phyloP scores from a whole-genome alignment of 1,140 invertebrate species.

The Eciton burchellii region DNA sequence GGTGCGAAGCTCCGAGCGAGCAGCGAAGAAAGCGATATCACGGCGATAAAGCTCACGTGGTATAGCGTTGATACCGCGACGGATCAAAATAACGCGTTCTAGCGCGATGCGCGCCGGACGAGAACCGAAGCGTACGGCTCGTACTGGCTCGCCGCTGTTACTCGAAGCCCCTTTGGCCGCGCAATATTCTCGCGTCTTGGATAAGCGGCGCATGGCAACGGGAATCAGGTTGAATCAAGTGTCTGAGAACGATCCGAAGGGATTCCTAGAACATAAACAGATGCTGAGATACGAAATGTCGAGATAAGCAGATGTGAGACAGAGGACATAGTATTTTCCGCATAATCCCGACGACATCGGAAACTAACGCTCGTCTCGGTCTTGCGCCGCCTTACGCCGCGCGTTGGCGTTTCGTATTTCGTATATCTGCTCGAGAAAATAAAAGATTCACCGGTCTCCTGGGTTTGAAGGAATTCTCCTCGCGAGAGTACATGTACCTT shows the following conservation, averaged over 20 bases:
- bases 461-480: too few relatives aligned
- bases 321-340: background rate
- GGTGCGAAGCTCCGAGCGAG: conserved; percentile 3
- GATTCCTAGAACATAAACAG: background rate
- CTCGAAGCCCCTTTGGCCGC: background rate
- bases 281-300: conserved; percentile 13
- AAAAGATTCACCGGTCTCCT: background rate
- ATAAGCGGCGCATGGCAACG: background rate
- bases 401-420: background rate
- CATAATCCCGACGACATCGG: background rate
- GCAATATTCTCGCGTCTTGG: conserved; percentile 30
- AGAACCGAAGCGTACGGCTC: conserved; percentile 4
- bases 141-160: conserved; percentile 20
- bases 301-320: background rate
- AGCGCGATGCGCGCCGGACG: background rate
- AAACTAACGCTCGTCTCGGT: background rate
- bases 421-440: background rate
- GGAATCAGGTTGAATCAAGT: background rate
- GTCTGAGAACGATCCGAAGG: background rate
- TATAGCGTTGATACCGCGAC: conserved; percentile 36
- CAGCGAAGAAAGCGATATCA: conserved; percentile 51
- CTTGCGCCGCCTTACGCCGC: background rate
- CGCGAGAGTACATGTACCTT: too few relatives aligned
- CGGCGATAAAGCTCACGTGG: conserved; percentile 35
- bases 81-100: conserved; percentile 51